Conservation (phyloP, 2,797 vertebrate species). For the Prionace glauca region DNA sequence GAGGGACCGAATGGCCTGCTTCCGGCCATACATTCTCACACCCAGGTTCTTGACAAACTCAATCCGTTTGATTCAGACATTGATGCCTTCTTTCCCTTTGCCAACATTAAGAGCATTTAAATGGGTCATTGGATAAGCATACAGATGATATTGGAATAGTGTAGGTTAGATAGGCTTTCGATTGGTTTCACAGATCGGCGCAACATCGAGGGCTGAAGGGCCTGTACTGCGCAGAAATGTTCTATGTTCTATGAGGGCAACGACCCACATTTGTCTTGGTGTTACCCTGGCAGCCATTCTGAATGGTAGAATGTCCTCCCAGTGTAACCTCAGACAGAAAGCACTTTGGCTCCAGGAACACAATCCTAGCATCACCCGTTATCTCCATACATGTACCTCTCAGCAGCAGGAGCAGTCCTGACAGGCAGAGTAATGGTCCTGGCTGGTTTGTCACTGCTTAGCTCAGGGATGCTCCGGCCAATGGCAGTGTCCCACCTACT, state of each 20-base stretch:
- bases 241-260: background rate
- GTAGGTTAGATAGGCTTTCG: too few species aligned
- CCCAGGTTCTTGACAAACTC: background rate
- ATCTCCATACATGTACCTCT: background rate
- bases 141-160: too few species aligned
- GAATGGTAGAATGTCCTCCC: too few species aligned
- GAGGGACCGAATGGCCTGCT: background rate
- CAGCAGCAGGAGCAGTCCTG: background rate
- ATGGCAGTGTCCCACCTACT: background rate
- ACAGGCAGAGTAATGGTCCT: background rate
- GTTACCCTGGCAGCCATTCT: background rate
- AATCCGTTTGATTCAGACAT: background rate
- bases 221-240: too few species aligned
- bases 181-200: too few species aligned
- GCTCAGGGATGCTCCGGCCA: background rate
- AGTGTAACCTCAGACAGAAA: background rate
- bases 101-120: too few species aligned
- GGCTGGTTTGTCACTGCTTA: background rate
- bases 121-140: too few species aligned
- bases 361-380: background rate
- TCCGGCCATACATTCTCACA: background rate
- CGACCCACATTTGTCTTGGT: background rate
- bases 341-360: background rate
- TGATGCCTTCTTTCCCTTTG: background rate
- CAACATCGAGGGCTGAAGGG: too few species aligned